Base-by-base conservation (phyloP, 2,888 invertebrate genomes). In the Aleiodes leptofemur region DNA sequence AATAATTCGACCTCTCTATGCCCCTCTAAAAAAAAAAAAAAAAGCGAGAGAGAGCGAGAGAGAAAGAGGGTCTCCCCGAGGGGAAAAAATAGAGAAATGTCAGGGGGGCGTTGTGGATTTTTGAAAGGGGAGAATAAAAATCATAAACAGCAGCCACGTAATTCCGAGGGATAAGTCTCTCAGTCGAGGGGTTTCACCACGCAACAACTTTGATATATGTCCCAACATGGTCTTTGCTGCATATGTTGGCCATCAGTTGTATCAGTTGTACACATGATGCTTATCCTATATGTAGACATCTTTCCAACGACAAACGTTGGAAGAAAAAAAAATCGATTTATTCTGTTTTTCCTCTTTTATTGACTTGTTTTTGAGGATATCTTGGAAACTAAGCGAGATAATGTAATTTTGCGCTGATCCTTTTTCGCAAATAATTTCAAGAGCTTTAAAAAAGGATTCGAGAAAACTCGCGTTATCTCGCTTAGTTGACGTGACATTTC, bases 111-210 rank as follows among this genome's bases (percentile, higher is more conserved):
- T 29, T 9, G 53, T 69, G 53, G 53, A 16, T 53, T 14, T 64
- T 53, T 43, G 23, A 51, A 61, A 34, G 55, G 59, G 51, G 72
- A 73, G 81, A 78, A 79, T 80, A 83, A 81, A 83, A 83, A 84
- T 84, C 85, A 86, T 85, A 87, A 86, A 86, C 84, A 85, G 82
- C 81, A 79, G 81, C 72, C 80, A 77, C 80, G 82, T 86, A 85
- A 86, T 86, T 87, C 84, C 74, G 82, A 83, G 83, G 85, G 83
- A 81, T 79, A 75, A 80, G 72, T 77, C 77, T 38, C 38, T 79
- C 82, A 23, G 23, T 34, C 34, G 81, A 80, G 82, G 84, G 84
- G 85, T 82, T 84, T 84, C 43, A 3, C 7, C 43, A 83, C 83
- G 34, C 34, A 34, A 34, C 34, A 34, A 77, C 72, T 79, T 83